Evolutionary conservation across 1,140 invertebrate species (phyloP).

Genomic region (Myzus persicae): DNA sequence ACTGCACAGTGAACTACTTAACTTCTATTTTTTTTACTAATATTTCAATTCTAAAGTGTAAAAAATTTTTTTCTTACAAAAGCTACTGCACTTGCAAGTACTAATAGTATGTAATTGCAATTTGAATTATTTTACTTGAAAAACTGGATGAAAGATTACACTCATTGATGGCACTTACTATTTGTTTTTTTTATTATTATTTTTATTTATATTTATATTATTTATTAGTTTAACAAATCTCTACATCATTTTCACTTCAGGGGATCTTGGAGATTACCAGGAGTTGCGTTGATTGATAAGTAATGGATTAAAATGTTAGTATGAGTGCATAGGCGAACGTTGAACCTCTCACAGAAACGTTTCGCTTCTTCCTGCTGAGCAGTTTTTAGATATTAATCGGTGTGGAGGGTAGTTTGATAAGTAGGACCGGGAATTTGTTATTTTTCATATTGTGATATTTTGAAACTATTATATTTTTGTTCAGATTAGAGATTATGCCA

Average conservation of each 20-base stretch:
- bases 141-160: not conserved
- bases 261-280: not conserved
- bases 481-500: not conserved
- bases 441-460: not conserved
- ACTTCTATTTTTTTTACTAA: too few relatives aligned
- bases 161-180: too few relatives aligned
- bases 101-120: not conserved
- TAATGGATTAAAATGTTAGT: not conserved
- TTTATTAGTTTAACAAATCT: not conserved
- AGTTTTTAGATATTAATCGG: not conserved
- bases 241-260: not conserved
- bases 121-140: not conserved
- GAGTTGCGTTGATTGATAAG: not conserved
- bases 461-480: not conserved
- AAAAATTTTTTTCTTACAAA: not conserved
- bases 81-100: not conserved
- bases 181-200: too few relatives aligned
- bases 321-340: not conserved
- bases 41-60: too few relatives aligned
- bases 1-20: too few relatives aligned
- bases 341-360: not conserved
- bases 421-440: not conserved
- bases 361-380: not conserved
- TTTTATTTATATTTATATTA: too few relatives aligned
- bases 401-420: not conserved